Evolutionary conservation across 2,888 invertebrate species (phyloP).

Genomic region (Andricus quercusramuli): DNA sequence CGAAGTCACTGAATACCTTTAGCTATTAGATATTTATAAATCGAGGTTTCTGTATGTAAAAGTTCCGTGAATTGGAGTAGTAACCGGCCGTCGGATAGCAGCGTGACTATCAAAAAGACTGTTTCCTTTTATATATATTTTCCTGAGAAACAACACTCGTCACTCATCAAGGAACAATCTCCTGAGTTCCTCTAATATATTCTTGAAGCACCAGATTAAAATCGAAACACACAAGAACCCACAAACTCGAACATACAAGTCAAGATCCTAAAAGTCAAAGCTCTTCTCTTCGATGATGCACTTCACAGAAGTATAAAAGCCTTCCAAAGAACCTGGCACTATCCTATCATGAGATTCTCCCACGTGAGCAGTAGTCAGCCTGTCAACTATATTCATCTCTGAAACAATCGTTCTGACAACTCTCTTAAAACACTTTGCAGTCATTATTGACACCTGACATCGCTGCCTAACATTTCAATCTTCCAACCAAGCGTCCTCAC

Average conservation of each 20-base stretch:
- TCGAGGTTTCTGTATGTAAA: not conserved
- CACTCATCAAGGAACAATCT: not conserved
- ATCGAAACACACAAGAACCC: not conserved
- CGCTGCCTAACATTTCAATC: conserved; percentile 17
- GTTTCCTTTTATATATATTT: not conserved
- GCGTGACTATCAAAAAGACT: not conserved
- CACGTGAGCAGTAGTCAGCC: conserved; percentile 1
- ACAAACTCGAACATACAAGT: not conserved
- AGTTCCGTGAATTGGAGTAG: not conserved
- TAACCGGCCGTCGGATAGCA: not conserved
- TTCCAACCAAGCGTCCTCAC: not conserved
- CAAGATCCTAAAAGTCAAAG: not conserved
- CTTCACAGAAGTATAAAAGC: conserved; percentile 14
- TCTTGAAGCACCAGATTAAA: not conserved
- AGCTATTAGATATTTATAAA: not conserved
- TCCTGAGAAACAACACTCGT: not conserved
- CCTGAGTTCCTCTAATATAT: not conserved
- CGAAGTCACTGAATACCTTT: not conserved
- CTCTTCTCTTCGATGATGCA: not conserved
- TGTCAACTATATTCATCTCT: conserved; percentile 37
- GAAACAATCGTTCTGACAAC: not conserved
- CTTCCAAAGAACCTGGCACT: conserved; percentile 61
- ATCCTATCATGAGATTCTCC: conserved; percentile 44
- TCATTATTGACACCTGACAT: conserved; percentile 35
- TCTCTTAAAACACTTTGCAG: conserved; percentile 34